Percentiles rank a stretch among this genome's conserved stretches.
Conservation (phyloP, 1,140 invertebrate genomes). For the Pseudomyrmex cubaensis region DNA sequence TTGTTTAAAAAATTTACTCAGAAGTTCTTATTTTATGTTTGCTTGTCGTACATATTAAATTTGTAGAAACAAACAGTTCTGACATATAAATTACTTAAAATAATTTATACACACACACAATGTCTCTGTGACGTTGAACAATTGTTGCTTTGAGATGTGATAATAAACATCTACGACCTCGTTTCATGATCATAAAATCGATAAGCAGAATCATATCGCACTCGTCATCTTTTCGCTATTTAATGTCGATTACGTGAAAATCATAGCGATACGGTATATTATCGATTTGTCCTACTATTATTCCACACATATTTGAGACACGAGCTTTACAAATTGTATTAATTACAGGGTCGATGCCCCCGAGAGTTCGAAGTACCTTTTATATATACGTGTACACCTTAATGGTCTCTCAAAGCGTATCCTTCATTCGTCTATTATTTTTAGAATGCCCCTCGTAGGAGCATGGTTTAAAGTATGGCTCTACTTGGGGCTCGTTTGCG, state of each 20-base stretch:
- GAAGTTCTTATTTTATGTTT: too few species aligned
- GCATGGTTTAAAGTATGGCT: constrained; percentile 83
- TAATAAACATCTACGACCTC: constrained; percentile 73
- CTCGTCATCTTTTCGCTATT: constrained; percentile 33
- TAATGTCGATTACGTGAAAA: constrained; percentile 23
- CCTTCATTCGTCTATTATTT: constrained; percentile 15
- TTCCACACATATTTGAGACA: too few species aligned
- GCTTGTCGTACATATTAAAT: too few species aligned
- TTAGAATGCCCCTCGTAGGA: constrained; percentile 82
- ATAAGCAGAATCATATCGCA: constrained; percentile 74
- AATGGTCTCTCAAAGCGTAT: neutral
- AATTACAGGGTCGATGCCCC: constrained; percentile 9
- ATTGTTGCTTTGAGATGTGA: constrained; percentile 30
- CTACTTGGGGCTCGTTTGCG: constrained; percentile 81
- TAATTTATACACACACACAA: too few species aligned
- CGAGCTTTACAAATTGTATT: too few species aligned
- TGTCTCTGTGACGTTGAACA: neutral
- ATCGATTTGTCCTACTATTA: neutral
- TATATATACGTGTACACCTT: neutral
- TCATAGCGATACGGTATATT: constrained; percentile 11
- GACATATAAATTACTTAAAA: too few species aligned
- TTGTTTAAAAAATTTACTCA: too few species aligned
- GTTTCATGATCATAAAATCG: constrained; percentile 79
- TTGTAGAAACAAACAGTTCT: too few species aligned
- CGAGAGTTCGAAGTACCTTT: neutral